Base-by-base conservation (phyloP, 2,888 invertebrate species). In the Euproctis similis region DNA sequence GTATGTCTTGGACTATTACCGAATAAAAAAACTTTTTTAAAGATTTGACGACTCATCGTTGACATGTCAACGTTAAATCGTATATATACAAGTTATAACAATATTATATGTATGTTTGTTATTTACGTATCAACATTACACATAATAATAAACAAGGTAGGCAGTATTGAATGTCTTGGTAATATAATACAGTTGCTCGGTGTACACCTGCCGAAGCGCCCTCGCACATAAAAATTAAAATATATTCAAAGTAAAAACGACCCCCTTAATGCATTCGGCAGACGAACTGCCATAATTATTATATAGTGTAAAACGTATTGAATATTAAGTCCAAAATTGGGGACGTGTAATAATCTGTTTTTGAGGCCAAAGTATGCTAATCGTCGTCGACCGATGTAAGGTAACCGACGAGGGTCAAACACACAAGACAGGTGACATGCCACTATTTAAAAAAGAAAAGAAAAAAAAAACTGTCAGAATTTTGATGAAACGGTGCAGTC, bases 281-380 rank as follows among this genome's bases (percentile, higher is more conserved):
- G 72, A 72, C 59, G 67, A 63, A 69, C 64, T 61, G 53, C 51
- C 44, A 68, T 78, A 78, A 76, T 82, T 76, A 81, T 75, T 71
- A 75, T 81, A 81, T 74, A 71, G 80, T 80, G 75, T 73, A 77
- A n/a, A 80, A 77, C 61, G 77, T 77, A 82, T 78, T 73, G 77
- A 76, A 77, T 76, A 74, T 75, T 75, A 71, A 71, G 59, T 52
- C 51, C 37, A 39, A 57, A 62, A 65, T 67, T 59, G 65, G 71
- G 71, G 70, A 60, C 56, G 62, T 66, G 63, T 56, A 56, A 59
- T 64, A 66, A 70, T 69, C 59, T n/a, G n/a, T n/a, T 74, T 76
- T 70, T 68, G 53, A 45, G 54, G 54, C 55, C 45, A 53, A 63
- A 64, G 69, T 78, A 80, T 78, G 76, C 70, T 78, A 76, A 78